Evolutionary conservation across 1,140 invertebrate genomes (phyloP).

Genomic region (Heliconius nattereri): DNA sequence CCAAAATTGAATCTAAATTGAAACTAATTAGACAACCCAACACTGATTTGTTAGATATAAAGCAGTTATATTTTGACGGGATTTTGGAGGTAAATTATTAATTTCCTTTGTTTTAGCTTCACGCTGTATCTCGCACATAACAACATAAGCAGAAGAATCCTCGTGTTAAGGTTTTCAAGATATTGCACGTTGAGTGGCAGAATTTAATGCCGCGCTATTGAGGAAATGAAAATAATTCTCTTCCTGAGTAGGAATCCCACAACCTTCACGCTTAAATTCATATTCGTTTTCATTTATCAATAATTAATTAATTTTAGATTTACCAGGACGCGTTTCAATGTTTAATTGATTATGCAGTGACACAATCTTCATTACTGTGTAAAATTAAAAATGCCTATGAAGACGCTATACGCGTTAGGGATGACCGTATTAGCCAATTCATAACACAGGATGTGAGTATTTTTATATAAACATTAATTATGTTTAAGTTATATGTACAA

Average conservation of each 20-base stretch:
- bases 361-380: conserved; percentile 61
- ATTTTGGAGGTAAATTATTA: conserved; percentile 55
- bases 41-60: conserved; percentile 60
- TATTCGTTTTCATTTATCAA: background rate
- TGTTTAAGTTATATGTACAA: background rate
- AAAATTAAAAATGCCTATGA: conserved; percentile 74
- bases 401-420: conserved; percentile 60
- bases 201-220: too few species aligned
- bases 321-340: conserved; percentile 63
- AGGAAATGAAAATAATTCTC: too few species aligned
- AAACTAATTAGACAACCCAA: conserved; percentile 53
- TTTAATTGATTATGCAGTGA: conserved; percentile 59
- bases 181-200: too few species aligned
- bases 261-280: too few species aligned
- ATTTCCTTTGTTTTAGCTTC: background rate
- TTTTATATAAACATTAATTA: background rate
- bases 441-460: conserved; percentile 70
- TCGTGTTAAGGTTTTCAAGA: too few species aligned
- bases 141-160: background rate
- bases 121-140: background rate
- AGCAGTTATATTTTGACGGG: conserved; percentile 61
- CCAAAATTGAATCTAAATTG: conserved; percentile 51
- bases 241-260: too few species aligned
- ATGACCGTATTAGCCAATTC: conserved; percentile 66
- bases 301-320: conserved; percentile 55